phyloP scores from a whole-genome alignment of 1,140 invertebrate species.

The Pollicipes pollicipes region DNA sequence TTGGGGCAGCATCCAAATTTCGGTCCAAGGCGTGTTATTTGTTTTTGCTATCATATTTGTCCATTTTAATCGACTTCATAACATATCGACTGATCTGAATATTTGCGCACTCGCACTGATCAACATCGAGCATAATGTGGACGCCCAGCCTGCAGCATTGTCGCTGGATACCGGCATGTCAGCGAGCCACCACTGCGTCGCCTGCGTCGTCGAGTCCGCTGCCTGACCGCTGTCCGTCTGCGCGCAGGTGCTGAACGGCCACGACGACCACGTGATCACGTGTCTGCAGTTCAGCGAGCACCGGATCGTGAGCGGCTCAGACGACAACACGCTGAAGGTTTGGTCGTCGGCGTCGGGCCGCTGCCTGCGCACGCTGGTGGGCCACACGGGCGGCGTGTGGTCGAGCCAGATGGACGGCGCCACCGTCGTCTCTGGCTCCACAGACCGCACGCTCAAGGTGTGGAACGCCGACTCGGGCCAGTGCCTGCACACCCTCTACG shows the following conservation, averaged over 20 bases:
- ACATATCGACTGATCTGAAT: too few species aligned
- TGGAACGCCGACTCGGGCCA: slow-evolving; percentile 88
- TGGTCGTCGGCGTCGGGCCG: slow-evolving; percentile 88
- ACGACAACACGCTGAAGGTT: slow-evolving; percentile 97
- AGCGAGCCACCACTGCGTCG: too few species aligned
- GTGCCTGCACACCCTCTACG: slow-evolving; percentile 81
- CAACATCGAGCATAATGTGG: too few species aligned
- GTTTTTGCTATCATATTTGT: too few species aligned
- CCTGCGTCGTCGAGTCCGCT: too few species aligned
- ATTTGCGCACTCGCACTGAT: too few species aligned
- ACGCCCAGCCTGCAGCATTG: too few species aligned
- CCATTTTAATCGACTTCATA: too few species aligned
- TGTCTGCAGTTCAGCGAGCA: slow-evolving; percentile 94
- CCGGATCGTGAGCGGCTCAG: slow-evolving; percentile 89
- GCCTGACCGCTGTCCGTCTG: too few species aligned
- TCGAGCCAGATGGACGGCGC: slow-evolving; percentile 89
- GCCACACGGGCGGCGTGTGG: slow-evolving; percentile 97
- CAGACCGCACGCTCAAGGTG: slow-evolving; percentile 89
- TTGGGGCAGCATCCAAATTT: too few species aligned
- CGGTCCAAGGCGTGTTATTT: too few species aligned
- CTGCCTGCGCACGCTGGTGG: slow-evolving; percentile 79
- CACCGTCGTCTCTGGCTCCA: slow-evolving; percentile 89
- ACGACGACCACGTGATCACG: slow-evolving; percentile 98
- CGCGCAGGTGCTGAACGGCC: slow-evolving; percentile 72
- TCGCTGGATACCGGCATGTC: too few species aligned